A percentile compares a stretch with the other conserved stretches of the same genome.
Evolutionary conservation across 2,113 vertebrate species (phyloP).

Genomic region (Mohoua ochrocephala): DNA sequence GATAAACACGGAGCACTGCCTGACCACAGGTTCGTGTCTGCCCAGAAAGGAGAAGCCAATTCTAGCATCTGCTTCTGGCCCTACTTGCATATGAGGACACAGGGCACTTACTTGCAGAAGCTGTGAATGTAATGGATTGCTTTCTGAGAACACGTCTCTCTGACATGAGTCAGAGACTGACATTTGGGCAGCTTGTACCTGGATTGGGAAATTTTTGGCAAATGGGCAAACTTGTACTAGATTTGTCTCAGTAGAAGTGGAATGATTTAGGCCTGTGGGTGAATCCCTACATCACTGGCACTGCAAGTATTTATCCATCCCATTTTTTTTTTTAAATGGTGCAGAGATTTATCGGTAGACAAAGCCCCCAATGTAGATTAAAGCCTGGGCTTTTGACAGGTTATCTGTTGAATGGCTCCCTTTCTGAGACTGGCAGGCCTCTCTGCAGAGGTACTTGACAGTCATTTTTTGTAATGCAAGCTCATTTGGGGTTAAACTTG

Average conservation of each 20-base stretch:
- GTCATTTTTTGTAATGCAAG: background rate
- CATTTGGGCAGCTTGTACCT: background rate
- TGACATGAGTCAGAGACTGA: background rate
- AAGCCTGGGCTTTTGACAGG: background rate
- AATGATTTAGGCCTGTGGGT: background rate
- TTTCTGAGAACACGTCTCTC: background rate
- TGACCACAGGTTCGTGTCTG: background rate
- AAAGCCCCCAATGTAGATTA: background rate
- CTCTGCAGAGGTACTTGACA: background rate
- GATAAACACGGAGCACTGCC: background rate
- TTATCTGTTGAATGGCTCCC: background rate
- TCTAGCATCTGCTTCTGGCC: background rate
- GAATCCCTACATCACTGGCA: background rate
- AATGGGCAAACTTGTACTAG: background rate
- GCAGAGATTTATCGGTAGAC: background rate
- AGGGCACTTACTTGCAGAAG: background rate
- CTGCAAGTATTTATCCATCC: background rate
- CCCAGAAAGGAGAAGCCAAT: background rate
- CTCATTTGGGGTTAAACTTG: background rate
- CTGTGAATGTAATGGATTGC: background rate
- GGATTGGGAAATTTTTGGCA: background rate
- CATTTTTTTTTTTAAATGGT: background rate
- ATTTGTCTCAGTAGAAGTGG: background rate
- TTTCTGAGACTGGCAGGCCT: background rate
- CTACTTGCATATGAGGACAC: background rate